Conservation (phyloP, 2,113 vertebrate genomes). For the Danionella cerebrum region DNA sequence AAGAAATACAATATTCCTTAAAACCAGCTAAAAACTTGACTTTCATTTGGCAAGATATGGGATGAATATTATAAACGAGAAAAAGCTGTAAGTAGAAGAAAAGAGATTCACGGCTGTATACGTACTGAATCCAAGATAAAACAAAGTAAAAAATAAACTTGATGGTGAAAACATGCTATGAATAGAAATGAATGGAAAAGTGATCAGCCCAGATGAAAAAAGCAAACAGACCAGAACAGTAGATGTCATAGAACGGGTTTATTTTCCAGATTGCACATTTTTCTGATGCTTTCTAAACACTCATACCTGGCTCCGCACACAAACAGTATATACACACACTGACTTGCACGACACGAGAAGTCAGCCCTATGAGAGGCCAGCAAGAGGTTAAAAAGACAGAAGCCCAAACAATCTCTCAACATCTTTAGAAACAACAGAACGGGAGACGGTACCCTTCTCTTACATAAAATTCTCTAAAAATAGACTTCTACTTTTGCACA, state of each 20-base stretch:
- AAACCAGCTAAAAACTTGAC: no score
- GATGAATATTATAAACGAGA: no score
- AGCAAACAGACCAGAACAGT: slow-evolving; percentile 51
- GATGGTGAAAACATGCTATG: no score
- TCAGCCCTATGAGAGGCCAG: neutral
- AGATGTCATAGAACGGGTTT: slow-evolving; percentile 50
- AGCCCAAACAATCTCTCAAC: neutral
- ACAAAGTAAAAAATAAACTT: neutral
- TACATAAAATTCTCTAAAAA: neutral
- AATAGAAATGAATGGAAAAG: slow-evolving; percentile 36
- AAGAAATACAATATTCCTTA: no score
- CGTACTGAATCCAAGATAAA: neutral
- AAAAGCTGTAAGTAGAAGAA: no score
- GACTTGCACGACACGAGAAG: slow-evolving; percentile 18
- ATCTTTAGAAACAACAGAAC: neutral
- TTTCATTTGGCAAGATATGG: no score
- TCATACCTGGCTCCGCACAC: slow-evolving; percentile 17
- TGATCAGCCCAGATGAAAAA: slow-evolving; percentile 41
- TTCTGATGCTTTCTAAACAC: slow-evolving; percentile 30
- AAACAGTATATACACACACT: neutral
- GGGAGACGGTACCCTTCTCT: neutral
- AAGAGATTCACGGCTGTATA: no score
- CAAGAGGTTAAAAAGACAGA: slow-evolving; percentile 33
- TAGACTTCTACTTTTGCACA: neutral
- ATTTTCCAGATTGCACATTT: slow-evolving; percentile 51